Evolutionary conservation across 2,113 vertebrate species (phyloP).

Genomic region (Coracopsis vasa): DNA sequence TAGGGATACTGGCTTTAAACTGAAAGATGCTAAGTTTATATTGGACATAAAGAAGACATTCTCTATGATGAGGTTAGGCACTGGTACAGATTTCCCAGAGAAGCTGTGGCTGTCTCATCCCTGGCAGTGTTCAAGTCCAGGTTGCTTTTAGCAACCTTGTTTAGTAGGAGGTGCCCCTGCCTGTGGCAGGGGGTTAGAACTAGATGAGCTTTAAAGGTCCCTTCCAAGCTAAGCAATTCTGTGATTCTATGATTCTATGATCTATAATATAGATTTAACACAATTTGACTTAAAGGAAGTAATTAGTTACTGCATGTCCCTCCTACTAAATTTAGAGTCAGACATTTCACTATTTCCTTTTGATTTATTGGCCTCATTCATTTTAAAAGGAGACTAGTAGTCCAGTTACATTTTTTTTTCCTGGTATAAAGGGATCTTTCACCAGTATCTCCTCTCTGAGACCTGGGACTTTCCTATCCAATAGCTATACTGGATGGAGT

Average conservation of each 20-base stretch:
- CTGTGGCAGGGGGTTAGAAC: accelerated
- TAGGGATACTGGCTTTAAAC: accelerated
- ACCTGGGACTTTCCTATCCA: neutral
- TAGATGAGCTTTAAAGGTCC: neutral
- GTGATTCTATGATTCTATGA: neutral
- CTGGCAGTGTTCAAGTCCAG: neutral
- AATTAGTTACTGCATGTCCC: neutral
- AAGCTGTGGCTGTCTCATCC: neutral
- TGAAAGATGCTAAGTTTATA: neutral
- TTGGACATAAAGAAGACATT: neutral
- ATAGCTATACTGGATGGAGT: accelerated
- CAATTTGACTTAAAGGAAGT: neutral
- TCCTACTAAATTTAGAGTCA: neutral
- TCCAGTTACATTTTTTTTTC: neutral
- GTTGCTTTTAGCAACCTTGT: neutral
- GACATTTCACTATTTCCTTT: neutral
- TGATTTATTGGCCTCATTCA: neutral
- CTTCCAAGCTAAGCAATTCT: neutral
- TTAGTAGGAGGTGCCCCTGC: neutral
- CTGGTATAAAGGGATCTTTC: neutral
- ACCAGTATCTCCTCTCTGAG: neutral
- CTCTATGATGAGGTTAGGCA: accelerated
- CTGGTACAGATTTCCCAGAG: neutral
- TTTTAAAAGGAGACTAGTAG: neutral
- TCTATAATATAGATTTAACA: neutral